Conservation (phyloP, 2,113 vertebrate species). For the Petromus typicus region DNA sequence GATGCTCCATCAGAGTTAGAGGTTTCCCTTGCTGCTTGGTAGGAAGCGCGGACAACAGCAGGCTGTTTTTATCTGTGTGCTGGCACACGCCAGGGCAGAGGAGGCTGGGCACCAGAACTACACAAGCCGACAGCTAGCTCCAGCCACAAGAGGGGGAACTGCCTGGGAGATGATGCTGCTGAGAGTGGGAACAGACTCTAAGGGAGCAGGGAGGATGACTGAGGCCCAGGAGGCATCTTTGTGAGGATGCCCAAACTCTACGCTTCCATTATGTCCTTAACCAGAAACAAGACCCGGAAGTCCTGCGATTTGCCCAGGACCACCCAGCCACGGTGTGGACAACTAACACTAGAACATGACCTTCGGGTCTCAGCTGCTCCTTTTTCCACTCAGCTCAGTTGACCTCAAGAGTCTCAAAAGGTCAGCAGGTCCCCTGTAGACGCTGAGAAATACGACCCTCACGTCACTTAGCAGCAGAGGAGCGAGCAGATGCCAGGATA, state of each 20-base stretch:
- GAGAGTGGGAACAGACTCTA: not conserved
- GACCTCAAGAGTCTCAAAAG: slow-evolving; percentile 64
- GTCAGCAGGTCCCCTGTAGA: slow-evolving; percentile 46
- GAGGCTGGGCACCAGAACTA: not conserved
- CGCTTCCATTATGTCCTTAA: not conserved
- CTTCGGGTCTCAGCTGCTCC: not conserved
- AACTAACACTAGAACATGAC: not conserved
- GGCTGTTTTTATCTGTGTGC: not conserved
- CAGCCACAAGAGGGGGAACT: not conserved
- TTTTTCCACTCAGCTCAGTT: slow-evolving; percentile 43
- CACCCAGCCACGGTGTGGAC: not conserved
- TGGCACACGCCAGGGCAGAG: not conserved
- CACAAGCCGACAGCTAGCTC: slow-evolving; percentile 16
- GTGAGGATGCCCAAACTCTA: not conserved
- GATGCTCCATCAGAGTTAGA: not conserved
- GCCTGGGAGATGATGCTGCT: not conserved
- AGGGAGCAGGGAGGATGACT: not conserved
- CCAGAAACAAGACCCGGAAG: not conserved
- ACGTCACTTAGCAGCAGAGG: not conserved
- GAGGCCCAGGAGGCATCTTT: not conserved
- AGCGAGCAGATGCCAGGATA: not conserved
- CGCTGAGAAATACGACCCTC: slow-evolving; percentile 49
- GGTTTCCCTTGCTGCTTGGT: not conserved
- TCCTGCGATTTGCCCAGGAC: not conserved
- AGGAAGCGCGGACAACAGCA: not conserved